phyloP scores from a whole-genome alignment of 1,140 invertebrate genomes.

The Pseudoatta argentina region DNA sequence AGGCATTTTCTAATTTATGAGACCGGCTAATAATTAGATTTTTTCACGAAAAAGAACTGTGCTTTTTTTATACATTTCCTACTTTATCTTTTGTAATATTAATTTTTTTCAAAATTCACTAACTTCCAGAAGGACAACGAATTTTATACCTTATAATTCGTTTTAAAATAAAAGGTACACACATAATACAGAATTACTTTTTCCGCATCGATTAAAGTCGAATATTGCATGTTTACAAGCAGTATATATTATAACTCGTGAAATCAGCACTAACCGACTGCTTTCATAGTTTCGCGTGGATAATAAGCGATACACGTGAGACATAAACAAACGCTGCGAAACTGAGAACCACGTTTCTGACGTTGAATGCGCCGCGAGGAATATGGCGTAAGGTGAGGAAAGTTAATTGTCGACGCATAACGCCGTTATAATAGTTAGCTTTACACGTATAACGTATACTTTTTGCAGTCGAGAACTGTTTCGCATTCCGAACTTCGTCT shows the following conservation, averaged over 20 bases:
- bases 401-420: constrained; percentile 61
- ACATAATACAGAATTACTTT: neutral
- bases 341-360: neutral
- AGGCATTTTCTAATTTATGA: too few relatives aligned
- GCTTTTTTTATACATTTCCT: neutral
- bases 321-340: constrained; percentile 39
- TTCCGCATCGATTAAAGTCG: constrained; percentile 38
- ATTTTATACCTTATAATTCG: neutral
- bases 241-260: constrained; percentile 17
- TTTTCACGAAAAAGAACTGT: neutral
- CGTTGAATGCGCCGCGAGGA: neutral
- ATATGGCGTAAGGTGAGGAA: constrained; percentile 12
- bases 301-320: constrained; percentile 31
- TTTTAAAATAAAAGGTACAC: neutral
- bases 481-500: constrained; percentile 46
- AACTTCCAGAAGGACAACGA: neutral
- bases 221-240: constrained; percentile 47
- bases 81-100: neutral
- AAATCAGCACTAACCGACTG: constrained; percentile 44
- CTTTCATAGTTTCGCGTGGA: constrained; percentile 11
- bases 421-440: neutral
- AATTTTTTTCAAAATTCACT: neutral
- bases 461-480: constrained; percentile 25
- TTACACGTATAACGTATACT: neutral
- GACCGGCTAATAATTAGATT: neutral